phyloP scores from a whole-genome alignment of 2,113 vertebrate species.

The Engystomops pustulosus region DNA sequence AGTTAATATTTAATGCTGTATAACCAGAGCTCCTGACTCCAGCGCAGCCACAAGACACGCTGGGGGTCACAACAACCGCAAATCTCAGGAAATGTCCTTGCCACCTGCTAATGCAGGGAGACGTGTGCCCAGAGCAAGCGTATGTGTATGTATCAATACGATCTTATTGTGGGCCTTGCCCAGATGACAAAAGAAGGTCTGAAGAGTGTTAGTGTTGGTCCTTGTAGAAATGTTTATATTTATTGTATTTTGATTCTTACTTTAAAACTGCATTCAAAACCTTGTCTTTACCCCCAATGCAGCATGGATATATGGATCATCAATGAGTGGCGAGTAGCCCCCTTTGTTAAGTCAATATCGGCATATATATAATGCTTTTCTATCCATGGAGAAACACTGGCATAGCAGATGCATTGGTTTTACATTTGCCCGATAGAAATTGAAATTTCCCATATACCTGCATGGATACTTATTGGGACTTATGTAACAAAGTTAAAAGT shows the following conservation, averaged over 20 bases:
- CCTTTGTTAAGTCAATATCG: not conserved
- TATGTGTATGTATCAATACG: not conserved
- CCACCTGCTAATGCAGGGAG: slow-evolving; percentile 20
- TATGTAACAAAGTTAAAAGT: no score
- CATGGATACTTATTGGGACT: no score
- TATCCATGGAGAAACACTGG: not conserved
- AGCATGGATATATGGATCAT: not conserved
- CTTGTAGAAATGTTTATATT: not conserved
- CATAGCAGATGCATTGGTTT: not conserved
- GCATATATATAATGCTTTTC: no score
- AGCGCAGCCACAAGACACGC: slow-evolving; percentile 74
- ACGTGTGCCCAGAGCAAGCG: not conserved
- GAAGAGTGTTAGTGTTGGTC: no score
- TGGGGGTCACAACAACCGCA: slow-evolving; percentile 70
- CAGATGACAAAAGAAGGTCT: not conserved
- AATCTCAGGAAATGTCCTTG: slow-evolving; percentile 65
- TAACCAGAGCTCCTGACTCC: slow-evolving; percentile 78
- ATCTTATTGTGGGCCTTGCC: not conserved
- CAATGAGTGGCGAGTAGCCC: not conserved
- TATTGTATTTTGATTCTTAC: no score
- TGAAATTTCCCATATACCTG: no score
- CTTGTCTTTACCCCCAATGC: not conserved
- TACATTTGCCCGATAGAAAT: not conserved
- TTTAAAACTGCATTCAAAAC: no score
- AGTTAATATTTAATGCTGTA: slow-evolving; percentile 97